These are phyloP conservation scores for Rallus crepitans DNA, from an alignment of 2,797 vertebrate species.

Conservation along the genomic window DNA sequence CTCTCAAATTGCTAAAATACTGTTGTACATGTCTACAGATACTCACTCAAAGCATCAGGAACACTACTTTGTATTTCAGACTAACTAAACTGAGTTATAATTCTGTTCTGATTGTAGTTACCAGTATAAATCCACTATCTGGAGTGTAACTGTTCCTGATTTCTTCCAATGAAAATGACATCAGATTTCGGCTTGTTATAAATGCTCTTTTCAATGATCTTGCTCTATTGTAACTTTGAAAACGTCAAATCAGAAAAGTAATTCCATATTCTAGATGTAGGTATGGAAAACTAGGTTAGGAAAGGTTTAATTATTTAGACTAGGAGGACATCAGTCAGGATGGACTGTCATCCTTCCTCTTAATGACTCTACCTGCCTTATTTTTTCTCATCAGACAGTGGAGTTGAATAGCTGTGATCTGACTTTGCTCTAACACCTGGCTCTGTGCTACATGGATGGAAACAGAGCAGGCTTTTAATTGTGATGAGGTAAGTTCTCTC, in stretches of 20 bases:
- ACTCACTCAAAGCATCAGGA: background rate
- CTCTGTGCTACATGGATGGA: background rate
- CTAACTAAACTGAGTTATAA: background rate
- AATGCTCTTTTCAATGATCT: background rate
- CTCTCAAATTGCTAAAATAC: background rate
- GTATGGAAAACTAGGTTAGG: background rate
- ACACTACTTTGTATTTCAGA: background rate
- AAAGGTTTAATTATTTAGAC: background rate
- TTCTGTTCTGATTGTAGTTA: background rate
- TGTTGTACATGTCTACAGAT: background rate
- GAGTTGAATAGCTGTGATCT: conserved; percentile 37
- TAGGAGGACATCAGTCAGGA: background rate
- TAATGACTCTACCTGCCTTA: background rate
- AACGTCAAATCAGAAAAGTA: background rate
- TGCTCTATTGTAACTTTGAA: background rate
- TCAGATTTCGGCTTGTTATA: background rate
- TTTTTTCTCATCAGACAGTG: background rate
- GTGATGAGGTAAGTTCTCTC: conserved; percentile 19
- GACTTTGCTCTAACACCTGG: conserved; percentile 6
- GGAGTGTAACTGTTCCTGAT: background rate
- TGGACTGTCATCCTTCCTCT: background rate
- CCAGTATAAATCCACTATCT: background rate
- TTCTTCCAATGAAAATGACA: background rate
- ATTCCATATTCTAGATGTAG: background rate
- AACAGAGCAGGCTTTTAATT: conserved; percentile 53